Conservation (phyloP, 2,797 vertebrate species). For the Fringilla coelebs region DNA sequence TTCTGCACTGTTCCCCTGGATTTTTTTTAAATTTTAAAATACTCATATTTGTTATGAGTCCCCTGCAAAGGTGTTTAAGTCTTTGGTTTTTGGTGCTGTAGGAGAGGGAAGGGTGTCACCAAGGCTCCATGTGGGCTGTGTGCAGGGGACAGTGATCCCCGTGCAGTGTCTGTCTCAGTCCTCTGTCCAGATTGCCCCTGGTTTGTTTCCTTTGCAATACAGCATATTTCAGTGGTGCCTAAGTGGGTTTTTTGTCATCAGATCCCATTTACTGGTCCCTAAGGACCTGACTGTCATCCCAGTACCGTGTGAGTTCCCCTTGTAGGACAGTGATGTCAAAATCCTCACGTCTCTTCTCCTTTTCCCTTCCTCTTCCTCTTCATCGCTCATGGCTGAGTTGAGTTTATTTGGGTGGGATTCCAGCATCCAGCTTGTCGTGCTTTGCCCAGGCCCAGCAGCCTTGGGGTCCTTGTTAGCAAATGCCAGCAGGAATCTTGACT, state of each 20-base stretch:
- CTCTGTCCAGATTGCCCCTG: neutral
- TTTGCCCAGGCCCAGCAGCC: neutral
- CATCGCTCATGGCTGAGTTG: fast-evolving
- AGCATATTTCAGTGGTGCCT: neutral
- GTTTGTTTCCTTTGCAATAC: neutral
- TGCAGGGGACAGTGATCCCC: neutral
- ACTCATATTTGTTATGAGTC: neutral
- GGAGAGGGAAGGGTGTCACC: neutral
- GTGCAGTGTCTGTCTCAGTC: neutral
- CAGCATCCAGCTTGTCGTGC: neutral
- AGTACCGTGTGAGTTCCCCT: neutral
- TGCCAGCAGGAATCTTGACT: slow-evolving; percentile 12
- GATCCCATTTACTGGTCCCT: neutral
- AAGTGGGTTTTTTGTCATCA: neutral
- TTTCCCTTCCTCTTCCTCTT: neutral
- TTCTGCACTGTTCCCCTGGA: neutral
- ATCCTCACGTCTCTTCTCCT: neutral
- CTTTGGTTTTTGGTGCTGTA: neutral
- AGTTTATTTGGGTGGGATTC: neutral
- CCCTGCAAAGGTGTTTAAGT: neutral
- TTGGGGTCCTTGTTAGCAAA: neutral
- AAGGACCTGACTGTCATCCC: neutral
- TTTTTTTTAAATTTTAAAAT: neutral
- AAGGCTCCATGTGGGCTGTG: neutral
- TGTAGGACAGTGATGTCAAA: neutral